phyloP scores from a whole-genome alignment of 2,888 invertebrate genomes.

The Cetonia aurata region DNA sequence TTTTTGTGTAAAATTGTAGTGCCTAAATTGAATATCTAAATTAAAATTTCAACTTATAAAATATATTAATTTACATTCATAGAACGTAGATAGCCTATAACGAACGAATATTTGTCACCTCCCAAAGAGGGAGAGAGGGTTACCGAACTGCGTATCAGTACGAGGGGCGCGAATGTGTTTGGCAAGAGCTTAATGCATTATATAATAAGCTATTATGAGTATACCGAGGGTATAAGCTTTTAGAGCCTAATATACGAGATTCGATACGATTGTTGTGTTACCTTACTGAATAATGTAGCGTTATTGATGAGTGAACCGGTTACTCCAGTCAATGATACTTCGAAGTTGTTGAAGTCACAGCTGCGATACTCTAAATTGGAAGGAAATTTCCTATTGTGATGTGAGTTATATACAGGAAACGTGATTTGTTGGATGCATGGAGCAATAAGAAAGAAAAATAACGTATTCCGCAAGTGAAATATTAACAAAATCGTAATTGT shows the following conservation, averaged over 20 bases:
- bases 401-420: slow-evolving; percentile 12
- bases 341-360: slow-evolving; percentile 5
- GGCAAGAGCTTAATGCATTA: slow-evolving; percentile 52
- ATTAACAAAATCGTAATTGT: too few species aligned
- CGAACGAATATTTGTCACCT: too few species aligned
- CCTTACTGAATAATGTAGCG: slow-evolving; percentile 37
- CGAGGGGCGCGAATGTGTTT: slow-evolving; percentile 43
- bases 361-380: background rate
- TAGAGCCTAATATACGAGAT: slow-evolving; percentile 32
- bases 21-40: too few species aligned
- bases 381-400: slow-evolving; percentile 10
- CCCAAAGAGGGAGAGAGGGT: slow-evolving; percentile 8
- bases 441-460: too few species aligned
- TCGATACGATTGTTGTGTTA: slow-evolving; percentile 31
- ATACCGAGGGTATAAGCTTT: slow-evolving; percentile 40
- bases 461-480: too few species aligned
- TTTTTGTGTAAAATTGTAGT: too few species aligned
- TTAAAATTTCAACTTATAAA: too few species aligned
- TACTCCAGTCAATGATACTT: slow-evolving; percentile 27
- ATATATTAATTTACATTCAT: too few species aligned
- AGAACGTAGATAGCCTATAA: too few species aligned
- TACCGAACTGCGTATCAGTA: slow-evolving; percentile 26
- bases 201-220: slow-evolving; percentile 54
- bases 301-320: slow-evolving; percentile 35
- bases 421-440: background rate